These are phyloP conservation scores for Rhabditoides inermis DNA, from an alignment of 2,888 invertebrate species.

Conservation along the genomic window DNA sequence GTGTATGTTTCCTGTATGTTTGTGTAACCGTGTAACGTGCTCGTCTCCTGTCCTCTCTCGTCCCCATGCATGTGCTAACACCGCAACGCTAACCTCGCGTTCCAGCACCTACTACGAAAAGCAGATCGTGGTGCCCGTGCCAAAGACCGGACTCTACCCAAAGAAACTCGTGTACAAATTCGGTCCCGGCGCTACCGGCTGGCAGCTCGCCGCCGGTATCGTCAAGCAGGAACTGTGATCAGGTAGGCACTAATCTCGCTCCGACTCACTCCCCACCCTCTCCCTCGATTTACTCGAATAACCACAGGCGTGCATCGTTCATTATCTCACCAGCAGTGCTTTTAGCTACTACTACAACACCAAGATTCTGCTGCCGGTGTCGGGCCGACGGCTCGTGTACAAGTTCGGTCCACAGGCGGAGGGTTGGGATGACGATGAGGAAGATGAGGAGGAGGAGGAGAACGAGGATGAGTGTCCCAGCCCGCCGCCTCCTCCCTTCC, in stretches of 20 bases:
- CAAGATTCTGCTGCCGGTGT: slow-evolving; percentile 52
- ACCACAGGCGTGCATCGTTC: not conserved
- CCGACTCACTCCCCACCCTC: not conserved
- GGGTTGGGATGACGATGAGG: slow-evolving; percentile 44
- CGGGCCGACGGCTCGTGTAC: slow-evolving; percentile 53
- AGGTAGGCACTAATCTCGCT: not conserved
- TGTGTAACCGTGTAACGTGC: not conserved
- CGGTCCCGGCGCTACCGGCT: slow-evolving; percentile 54
- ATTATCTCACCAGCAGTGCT: not conserved
- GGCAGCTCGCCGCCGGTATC: slow-evolving; percentile 33
- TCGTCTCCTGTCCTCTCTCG: not conserved
- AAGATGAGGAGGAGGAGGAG: slow-evolving; percentile 6
- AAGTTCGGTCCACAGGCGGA: slow-evolving; percentile 53
- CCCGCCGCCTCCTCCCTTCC: slow-evolving; percentile 1
- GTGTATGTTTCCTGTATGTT: slow-evolving; percentile 1
- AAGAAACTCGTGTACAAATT: slow-evolving; percentile 54
- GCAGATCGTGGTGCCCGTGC: slow-evolving; percentile 54
- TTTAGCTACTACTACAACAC: slow-evolving; percentile 51
- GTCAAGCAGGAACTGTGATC: slow-evolving; percentile 6
- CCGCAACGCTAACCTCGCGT: slow-evolving; percentile 4
- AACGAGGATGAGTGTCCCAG: slow-evolving; percentile 1
- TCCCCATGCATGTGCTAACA: slow-evolving; percentile 2
- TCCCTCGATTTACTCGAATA: not conserved
- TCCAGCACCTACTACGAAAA: slow-evolving; percentile 55
- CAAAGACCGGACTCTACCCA: slow-evolving; percentile 55